Base-by-base conservation (phyloP, 2,113 vertebrate species). In the Epinephelus fuscoguttatus region DNA sequence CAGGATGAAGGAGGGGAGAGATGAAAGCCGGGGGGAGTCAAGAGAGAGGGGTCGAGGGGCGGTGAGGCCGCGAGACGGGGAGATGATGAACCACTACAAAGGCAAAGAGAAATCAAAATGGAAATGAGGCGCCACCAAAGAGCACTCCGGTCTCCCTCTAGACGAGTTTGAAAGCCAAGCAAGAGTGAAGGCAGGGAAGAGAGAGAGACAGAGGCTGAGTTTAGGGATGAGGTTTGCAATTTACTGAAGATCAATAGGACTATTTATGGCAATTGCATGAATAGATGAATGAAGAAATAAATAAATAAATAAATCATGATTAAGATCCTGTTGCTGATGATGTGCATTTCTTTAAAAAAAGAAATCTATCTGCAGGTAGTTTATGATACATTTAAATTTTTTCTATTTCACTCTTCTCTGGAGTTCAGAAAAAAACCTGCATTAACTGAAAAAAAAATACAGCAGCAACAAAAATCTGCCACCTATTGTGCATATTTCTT, bases 81-180 rank as follows among this genome's bases (percentile, higher is more conserved):
- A 80, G 84, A 88, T 86, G 90, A 93, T 90, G 91, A 91, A 87
- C 88, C 87, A 90, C 88, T 92, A 91, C 86, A 91, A 93, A 92
- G 82, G 85, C 81, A 89, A 81, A 89, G 91, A 89, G 85, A 91
- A 94, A 93, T 94, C 90, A 91, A 92, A 94, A 94, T 94, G 92
- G 93, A 95, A 90, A 95, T 91, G 90, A 94, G 90, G 70, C 53
- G 57, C 82, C 88, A 84, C 86, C 88, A 91, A 90, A 93, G 87
- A 89, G 88, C 84, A 84, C 79, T 84, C 70, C 5, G 61, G 72
- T 82, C 73, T 88, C 84, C 80, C 79, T 60, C 84, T 85, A 84
- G 88, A 89, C 67, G 42, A 70, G 79, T 84, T 84, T 87, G 80
- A 87, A 93, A 92, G 88, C 70, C 66, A 68, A 33, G 81, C 33